Percentiles rank a stretch among this genome's conserved stretches.
Evolutionary conservation across 1,140 invertebrate species (phyloP).

Genomic region (Paraescarpia echinospica): DNA sequence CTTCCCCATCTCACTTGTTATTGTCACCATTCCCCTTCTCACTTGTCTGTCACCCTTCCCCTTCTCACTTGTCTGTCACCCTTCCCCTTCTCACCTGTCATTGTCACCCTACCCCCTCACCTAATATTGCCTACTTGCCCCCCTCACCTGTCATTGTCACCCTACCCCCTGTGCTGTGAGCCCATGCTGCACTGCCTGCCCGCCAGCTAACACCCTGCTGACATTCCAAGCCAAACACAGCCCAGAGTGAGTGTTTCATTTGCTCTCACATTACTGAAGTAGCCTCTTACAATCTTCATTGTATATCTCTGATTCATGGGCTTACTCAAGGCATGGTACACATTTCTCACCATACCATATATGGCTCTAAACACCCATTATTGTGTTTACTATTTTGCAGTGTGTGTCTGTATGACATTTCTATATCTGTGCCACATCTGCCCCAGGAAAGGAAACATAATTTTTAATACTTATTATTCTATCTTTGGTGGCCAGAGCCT

Average conservation of each 20-base stretch:
- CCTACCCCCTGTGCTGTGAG: background rate
- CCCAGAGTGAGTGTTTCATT: background rate
- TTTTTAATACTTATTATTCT: background rate
- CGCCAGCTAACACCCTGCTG: background rate
- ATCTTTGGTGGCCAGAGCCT: background rate
- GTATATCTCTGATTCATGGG: background rate
- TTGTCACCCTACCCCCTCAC: too few relatives aligned
- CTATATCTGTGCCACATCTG: too few relatives aligned
- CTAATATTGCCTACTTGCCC: too few relatives aligned
- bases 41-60: too few relatives aligned
- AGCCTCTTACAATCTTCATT: background rate
- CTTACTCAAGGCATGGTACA: background rate
- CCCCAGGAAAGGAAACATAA: background rate
- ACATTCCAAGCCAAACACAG: background rate
- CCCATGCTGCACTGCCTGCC: background rate
- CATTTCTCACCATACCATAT: background rate
- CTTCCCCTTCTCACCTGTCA: background rate
- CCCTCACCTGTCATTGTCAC: too few relatives aligned
- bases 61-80: too few relatives aligned
- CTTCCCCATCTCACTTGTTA: too few relatives aligned
- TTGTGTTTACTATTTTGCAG: background rate
- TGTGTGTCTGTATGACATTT: background rate
- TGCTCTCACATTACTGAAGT: background rate
- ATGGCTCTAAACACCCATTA: background rate
- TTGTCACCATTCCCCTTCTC: too few relatives aligned